Evolutionary conservation across 2,888 invertebrate species (phyloP).

Genomic region (Clusia tigrina): DNA sequence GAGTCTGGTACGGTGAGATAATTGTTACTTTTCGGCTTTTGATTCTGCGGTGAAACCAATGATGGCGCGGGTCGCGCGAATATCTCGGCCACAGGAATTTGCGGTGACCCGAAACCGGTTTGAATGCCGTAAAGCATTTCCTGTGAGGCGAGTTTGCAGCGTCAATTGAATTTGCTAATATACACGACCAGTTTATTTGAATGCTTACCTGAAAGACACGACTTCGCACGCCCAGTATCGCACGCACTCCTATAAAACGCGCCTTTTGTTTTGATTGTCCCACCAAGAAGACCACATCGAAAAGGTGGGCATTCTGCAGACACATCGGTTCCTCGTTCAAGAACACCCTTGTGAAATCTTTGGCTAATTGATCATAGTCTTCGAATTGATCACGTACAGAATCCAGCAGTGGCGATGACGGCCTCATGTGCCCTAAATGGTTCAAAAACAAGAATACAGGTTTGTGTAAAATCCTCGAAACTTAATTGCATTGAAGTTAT

Average conservation of each 20-base stretch:
- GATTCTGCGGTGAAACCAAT: constrained; percentile 84
- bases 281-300: constrained; percentile 90
- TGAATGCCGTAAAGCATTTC: constrained; percentile 96
- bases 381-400: constrained; percentile 93
- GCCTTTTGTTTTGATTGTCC: constrained; percentile 92
- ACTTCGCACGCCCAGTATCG: constrained; percentile 90
- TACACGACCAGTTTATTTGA: constrained; percentile 11
- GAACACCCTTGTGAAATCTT: constrained; percentile 90
- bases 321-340: constrained; percentile 83
- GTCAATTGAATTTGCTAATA: no score
- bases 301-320: constrained; percentile 80
- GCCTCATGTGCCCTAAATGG: constrained; percentile 86
- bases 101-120: constrained; percentile 91
- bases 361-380: constrained; percentile 91
- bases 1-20: constrained; percentile 91
- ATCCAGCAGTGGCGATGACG: constrained; percentile 89
- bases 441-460: not conserved
- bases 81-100: constrained; percentile 90
- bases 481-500: no score
- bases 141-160: constrained; percentile 67
- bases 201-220: constrained; percentile 68
- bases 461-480: no score
- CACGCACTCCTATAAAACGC: constrained; percentile 88
- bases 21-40: constrained; percentile 89
- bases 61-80: constrained; percentile 87